Percentiles rank a stretch among this genome's conserved stretches.
These are phyloP conservation scores for Brachionus sp. DNA, from an alignment of 1,140 invertebrate species.

Conservation along the genomic window DNA sequence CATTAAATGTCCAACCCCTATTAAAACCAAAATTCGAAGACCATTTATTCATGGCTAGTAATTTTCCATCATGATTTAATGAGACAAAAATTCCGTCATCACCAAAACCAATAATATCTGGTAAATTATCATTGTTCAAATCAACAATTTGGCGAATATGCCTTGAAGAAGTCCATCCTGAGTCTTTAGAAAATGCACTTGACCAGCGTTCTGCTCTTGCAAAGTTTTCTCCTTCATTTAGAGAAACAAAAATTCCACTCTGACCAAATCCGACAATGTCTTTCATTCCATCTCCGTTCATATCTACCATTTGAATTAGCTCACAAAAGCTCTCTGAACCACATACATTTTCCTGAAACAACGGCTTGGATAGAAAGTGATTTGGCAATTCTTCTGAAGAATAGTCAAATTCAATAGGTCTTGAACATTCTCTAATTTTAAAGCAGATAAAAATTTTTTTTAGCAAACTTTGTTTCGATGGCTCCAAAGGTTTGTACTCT, in stretches of 20 bases:
- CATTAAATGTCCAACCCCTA: not conserved
- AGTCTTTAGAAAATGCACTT: not conserved
- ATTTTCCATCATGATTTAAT: not conserved
- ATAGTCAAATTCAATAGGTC: not conserved
- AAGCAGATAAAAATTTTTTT: not conserved
- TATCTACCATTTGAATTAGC: not conserved
- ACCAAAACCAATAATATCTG: not conserved
- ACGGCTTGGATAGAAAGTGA: not conserved
- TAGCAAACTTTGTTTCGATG: not conserved
- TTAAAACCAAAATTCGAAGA: not conserved
- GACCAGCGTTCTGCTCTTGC: not conserved
- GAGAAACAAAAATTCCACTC: not conserved
- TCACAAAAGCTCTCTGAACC: not conserved
- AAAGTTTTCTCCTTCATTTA: not conserved
- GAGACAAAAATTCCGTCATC: not conserved
- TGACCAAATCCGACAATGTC: not conserved
- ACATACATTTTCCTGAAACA: not conserved
- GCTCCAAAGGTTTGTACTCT: not conserved
- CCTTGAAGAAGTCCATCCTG: not conserved
- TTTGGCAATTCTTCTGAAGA: not conserved
- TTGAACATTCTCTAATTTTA: not conserved
- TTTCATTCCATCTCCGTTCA: slow-evolving; percentile 8
- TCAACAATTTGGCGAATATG: not conserved
- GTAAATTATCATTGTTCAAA: slow-evolving; percentile 5
- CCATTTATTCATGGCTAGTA: not conserved